Evolutionary conservation across 1,140 invertebrate genomes (phyloP).

Genomic region (Wasmannia auropunctata): DNA sequence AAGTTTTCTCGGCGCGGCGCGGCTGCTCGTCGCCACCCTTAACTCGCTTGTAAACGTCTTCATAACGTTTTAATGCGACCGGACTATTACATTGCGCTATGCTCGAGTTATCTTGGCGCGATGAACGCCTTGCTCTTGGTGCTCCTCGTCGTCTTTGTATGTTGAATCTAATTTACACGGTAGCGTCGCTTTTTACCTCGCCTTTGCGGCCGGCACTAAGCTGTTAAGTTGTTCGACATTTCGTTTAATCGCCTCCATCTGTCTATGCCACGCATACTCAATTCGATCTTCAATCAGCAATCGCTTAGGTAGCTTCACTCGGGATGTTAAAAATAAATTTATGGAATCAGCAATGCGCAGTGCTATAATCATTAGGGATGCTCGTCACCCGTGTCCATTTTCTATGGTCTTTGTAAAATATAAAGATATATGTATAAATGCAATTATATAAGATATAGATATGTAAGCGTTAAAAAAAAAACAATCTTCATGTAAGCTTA

Average conservation of each 20-base stretch:
- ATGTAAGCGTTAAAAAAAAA: neutral
- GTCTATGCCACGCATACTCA: slow-evolving; percentile 6
- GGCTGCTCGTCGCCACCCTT: neutral
- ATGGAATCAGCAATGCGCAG: neutral
- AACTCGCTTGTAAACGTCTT: slow-evolving; percentile 32
- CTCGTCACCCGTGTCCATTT: neutral
- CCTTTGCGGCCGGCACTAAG: neutral
- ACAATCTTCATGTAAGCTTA: neutral
- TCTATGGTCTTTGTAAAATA: neutral
- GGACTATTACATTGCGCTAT: slow-evolving; percentile 23
- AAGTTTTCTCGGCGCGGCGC: neutral
- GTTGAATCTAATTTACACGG: slow-evolving; percentile 51
- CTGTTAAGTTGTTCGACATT: slow-evolving; percentile 31
- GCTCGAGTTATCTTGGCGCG: slow-evolving; percentile 25
- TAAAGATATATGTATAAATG: neutral
- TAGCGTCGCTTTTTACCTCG: slow-evolving; percentile 13
- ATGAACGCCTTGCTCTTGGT: slow-evolving; percentile 26
- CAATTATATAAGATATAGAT: neutral
- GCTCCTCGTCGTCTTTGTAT: neutral
- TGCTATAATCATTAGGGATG: neutral
- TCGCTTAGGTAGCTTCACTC: neutral
- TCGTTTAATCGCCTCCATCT: slow-evolving; percentile 35
- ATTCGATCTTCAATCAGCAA: slow-evolving; percentile 19
- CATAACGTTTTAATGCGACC: slow-evolving; percentile 42
- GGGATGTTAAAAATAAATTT: neutral